Percentiles rank a stretch among this genome's conserved stretches.
Conservation (phyloP, 2,113 vertebrate genomes). For the Gallinago undulata region DNA sequence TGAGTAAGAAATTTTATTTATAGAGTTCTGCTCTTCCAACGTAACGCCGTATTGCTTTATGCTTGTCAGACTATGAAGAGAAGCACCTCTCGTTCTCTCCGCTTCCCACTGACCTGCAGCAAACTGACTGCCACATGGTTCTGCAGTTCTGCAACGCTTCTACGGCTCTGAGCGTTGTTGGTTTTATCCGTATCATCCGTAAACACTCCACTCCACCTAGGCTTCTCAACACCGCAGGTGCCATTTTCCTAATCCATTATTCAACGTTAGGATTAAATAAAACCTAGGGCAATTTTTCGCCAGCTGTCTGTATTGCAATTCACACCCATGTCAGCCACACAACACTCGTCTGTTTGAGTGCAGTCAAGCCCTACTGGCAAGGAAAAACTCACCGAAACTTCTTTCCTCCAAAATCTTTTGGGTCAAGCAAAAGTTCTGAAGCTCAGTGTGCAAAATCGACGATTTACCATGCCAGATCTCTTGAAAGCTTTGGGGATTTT, state of each 20-base stretch:
- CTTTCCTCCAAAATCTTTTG: not conserved
- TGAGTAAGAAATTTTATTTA: not conserved
- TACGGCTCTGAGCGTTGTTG: not conserved
- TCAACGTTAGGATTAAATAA: not conserved
- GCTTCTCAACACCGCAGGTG: not conserved
- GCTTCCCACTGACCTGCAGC: not conserved
- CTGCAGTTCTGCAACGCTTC: not conserved
- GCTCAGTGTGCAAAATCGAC: not conserved
- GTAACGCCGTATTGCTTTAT: not conserved
- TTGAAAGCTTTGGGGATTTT: not conserved
- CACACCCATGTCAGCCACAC: not conserved
- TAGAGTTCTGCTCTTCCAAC: not conserved
- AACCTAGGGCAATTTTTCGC: not conserved
- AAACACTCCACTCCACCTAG: not conserved
- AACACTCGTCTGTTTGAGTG: not conserved
- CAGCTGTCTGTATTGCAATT: not conserved
- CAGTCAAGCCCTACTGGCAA: not conserved
- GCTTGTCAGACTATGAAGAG: not conserved
- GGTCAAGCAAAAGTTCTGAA: not conserved
- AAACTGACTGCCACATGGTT: not conserved
- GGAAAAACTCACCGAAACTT: not conserved
- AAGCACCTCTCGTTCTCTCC: not conserved
- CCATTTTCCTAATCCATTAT: not conserved
- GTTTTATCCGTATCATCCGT: rapidly evolving
- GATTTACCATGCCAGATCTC: not conserved